A percentile compares a stretch with the other conserved stretches of the same genome.
Evolutionary conservation across 23 tunicate genomes (phyloP).

Genomic region (Pegea sp.): DNA sequence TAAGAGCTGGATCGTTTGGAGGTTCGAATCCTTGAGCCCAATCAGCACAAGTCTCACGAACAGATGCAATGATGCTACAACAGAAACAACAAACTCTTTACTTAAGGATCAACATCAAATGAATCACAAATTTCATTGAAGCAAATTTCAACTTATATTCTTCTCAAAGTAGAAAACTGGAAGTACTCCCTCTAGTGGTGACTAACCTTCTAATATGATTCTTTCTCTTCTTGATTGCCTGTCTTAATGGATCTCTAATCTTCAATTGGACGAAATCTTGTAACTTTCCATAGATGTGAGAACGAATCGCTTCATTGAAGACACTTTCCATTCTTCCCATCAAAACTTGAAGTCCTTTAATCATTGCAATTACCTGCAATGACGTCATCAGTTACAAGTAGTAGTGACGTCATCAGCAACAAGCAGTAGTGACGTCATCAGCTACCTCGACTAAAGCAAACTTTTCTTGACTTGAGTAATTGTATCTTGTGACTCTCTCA

Average conservation of each 20-base stretch:
- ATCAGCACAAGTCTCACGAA: constrained; percentile 94
- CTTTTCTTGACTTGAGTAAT: constrained; percentile 92
- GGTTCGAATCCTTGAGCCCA: constrained; percentile 92
- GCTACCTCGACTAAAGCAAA: constrained; percentile 94
- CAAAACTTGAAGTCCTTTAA: constrained; percentile 89
- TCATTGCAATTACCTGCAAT: constrained; percentile 84
- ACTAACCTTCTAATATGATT: constrained; percentile 55
- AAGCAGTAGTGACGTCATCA: background rate
- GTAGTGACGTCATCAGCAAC: background rate
- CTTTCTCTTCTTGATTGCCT: constrained; percentile 74
- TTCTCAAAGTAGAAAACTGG: no score
- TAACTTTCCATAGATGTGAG: constrained; percentile 71
- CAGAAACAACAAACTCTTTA: background rate
- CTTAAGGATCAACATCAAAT: background rate
- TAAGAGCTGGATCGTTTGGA: constrained; percentile 90
- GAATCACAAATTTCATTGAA: no score
- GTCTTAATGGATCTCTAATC: constrained; percentile 65
- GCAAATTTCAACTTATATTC: no score
- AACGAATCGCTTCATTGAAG: constrained; percentile 71
- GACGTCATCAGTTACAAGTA: background rate
- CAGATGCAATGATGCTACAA: constrained; percentile 67
- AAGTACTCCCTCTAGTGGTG: no score
- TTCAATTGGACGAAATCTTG: constrained; percentile 93
- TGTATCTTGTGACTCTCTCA: constrained; percentile 89
- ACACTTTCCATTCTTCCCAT: constrained; percentile 97